Conservation (phyloP, 2,888 invertebrate genomes). For the Uropetala carovei region DNA sequence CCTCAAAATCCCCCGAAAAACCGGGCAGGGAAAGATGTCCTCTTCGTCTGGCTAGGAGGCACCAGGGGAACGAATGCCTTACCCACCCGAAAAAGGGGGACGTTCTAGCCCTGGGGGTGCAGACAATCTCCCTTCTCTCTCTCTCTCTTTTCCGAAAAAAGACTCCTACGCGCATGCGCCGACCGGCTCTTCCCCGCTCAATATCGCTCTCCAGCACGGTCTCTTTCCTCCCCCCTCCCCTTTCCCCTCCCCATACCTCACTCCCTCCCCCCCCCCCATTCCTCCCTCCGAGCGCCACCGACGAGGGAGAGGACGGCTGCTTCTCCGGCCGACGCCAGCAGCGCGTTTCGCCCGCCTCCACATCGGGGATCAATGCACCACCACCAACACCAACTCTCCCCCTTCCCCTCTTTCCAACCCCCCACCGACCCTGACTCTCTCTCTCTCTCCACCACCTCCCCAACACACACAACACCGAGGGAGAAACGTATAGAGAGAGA, state of each 20-base stretch:
- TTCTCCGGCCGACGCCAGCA: constrained; percentile 33
- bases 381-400: neutral
- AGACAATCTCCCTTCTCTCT: constrained; percentile 17
- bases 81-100: constrained; percentile 30
- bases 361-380: constrained; percentile 62
- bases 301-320: neutral
- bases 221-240: neutral
- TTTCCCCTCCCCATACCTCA: neutral
- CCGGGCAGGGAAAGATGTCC: constrained; percentile 29
- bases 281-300: neutral
- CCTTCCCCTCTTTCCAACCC: neutral
- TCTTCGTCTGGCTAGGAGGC: constrained; percentile 26
- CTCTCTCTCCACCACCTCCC: neutral
- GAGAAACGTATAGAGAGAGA: neutral
- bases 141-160: constrained; percentile 18
- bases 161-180: constrained; percentile 46
- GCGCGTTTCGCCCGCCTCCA: constrained; percentile 57
- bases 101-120: constrained; percentile 49
- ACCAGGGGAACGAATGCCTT: constrained; percentile 31
- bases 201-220: constrained; percentile 53
- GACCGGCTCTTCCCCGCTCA: constrained; percentile 56
- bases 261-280: neutral
- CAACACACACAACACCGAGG: neutral
- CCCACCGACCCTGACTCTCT: neutral
- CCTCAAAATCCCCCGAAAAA: constrained; percentile 27